Evolutionary conservation across 2,888 invertebrate genomes (phyloP), one percentile per base, ranked within the genome.

Genomic region (Synergus umbraculus): DNA sequence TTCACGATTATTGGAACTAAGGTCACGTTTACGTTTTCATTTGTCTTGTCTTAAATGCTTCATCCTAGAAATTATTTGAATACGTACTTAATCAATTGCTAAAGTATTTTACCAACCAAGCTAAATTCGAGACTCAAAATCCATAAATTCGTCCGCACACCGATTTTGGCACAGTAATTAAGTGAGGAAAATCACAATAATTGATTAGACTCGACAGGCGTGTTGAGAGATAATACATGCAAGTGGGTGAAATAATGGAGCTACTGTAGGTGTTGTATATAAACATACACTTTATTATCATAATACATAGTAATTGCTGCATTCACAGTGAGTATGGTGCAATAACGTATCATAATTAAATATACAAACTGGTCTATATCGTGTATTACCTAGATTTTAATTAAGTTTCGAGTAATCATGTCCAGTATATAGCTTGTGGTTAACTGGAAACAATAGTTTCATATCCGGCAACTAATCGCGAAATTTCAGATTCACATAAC

Each of bases 211-310:
- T 54, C 67, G 66, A 63, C 66, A 69, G 66, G 77, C 60, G 78
- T 49, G 79, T 65, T 76, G 78, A 60, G 77, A 78, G 80, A 83
- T 82, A 84, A 82, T 83, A 83, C 81, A 78, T 77, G 44, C 13
- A 37, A 60, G 76, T 73, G 22, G 13, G 12, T 60, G 22, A 60
- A 60, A 60, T 60, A 29, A 60, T 60, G 12, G 12, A 60, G 22
- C 60, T 60, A 22, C 60, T 60, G 60, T 22, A 12, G 22, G 12
- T 60, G 79, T 78, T 76, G 86, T 89, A 89, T 89, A 89, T 87
- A 89, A 89, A 89, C 89, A 89, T 89, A 89, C 89, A 89, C 87
- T 89, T 89, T 89, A 89, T 89, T 89, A 86, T 88, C 86, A 82
- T 88, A 87, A 89, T 89, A 87, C 85, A 88, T 89, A 85, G 85